A percentile compares a stretch with the other conserved stretches of the same genome.
These are phyloP conservation scores for Grammomys dolichurus DNA, from an alignment of 2,113 vertebrate species.

Conservation along the genomic window DNA sequence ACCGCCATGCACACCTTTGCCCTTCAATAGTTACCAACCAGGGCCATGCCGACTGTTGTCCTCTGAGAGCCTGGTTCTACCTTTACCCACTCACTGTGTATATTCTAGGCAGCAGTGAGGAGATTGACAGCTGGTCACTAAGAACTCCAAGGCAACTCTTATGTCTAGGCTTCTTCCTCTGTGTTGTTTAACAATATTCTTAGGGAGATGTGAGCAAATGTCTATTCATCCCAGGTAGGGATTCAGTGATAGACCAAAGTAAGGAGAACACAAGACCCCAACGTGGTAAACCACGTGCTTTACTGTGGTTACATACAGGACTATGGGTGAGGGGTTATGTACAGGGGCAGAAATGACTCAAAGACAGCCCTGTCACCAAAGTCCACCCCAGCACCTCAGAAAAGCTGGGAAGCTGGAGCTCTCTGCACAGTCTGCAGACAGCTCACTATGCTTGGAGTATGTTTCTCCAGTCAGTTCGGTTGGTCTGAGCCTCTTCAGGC, in stretches of 20 bases:
- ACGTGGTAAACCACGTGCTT: background rate
- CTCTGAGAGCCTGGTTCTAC: background rate
- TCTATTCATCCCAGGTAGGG: background rate
- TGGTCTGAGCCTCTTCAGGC: background rate
- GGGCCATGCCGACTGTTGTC: background rate
- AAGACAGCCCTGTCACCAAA: background rate
- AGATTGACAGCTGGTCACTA: background rate
- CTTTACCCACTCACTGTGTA: background rate
- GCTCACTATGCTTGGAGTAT: background rate
- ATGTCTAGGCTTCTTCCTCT: background rate
- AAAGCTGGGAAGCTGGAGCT: background rate
- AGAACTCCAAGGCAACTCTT: background rate
- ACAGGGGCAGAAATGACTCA: background rate
- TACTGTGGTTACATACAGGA: background rate
- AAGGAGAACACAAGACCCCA: background rate
- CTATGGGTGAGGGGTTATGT: background rate
- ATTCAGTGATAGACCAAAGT: background rate
- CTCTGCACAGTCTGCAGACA: background rate
- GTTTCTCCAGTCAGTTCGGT: background rate
- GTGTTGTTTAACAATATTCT: too few relatives aligned
- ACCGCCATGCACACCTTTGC: background rate
- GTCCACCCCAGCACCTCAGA: background rate
- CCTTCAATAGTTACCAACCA: background rate
- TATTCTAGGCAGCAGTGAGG: background rate
- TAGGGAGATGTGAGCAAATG: background rate